phyloP scores from a whole-genome alignment of 2,888 invertebrate genomes.

The Eubasilissa splendida region DNA sequence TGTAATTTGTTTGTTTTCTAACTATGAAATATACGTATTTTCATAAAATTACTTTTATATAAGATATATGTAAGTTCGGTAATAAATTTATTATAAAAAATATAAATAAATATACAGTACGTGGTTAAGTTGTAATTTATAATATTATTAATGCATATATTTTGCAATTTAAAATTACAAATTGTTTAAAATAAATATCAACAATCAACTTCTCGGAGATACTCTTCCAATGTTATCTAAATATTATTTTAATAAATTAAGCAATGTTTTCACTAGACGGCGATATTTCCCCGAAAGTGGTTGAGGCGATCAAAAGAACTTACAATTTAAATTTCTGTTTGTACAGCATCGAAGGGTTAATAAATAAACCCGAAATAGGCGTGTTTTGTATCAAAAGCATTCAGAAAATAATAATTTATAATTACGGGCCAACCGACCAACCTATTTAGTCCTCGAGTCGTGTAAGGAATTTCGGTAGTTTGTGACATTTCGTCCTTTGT shows the following conservation, averaged over 20 bases:
- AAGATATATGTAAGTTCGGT: not conserved
- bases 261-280: no score
- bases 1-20: no score
- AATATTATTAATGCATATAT: not conserved
- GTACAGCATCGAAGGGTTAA: not conserved
- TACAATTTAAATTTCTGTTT: no score
- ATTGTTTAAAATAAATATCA: not conserved
- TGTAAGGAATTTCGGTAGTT: not conserved
- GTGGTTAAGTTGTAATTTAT: not conserved
- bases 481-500: constrained; percentile 17
- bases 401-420: not conserved
- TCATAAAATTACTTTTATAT: no score
- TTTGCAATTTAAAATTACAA: constrained; percentile 4
- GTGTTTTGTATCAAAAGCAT: constrained; percentile 11
- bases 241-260: not conserved
- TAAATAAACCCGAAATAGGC: constrained; percentile 3
- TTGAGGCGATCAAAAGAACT: no score
- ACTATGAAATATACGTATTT: no score
- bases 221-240: not conserved
- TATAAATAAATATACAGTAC: not conserved
- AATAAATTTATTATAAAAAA: not conserved
- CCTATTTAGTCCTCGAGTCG: constrained; percentile 2
- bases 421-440: not conserved
- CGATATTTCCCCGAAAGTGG: no score
- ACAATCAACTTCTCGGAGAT: not conserved